phyloP scores from a whole-genome alignment of 2,113 vertebrate species.

The Agapornis roseicollis region DNA sequence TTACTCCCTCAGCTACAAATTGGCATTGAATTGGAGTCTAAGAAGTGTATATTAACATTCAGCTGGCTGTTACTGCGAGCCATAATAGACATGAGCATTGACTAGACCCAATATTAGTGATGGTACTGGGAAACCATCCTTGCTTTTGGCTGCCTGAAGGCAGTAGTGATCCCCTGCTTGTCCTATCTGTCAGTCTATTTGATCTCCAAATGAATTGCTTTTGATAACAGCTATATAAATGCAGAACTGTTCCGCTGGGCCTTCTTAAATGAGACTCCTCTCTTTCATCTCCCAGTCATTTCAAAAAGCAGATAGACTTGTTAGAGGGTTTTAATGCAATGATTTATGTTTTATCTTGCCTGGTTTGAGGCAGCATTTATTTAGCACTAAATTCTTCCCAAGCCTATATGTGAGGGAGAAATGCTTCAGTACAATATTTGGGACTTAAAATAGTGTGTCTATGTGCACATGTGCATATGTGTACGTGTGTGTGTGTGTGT shows the following conservation, averaged over 20 bases:
- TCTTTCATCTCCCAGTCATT: constrained; percentile 87
- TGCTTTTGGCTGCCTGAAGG: constrained; percentile 81
- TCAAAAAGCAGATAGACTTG: constrained; percentile 85
- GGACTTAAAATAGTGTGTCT: constrained; percentile 7
- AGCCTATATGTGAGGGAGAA: constrained; percentile 63
- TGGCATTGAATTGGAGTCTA: background rate
- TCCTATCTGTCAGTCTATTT: constrained; percentile 90
- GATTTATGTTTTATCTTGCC: constrained; percentile 85
- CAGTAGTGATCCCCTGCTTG: constrained; percentile 82
- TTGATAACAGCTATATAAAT: constrained; percentile 90
- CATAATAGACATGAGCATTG: constrained; percentile 68
- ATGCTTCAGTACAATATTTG: constrained; percentile 60
- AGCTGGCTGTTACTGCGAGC: constrained; percentile 47
- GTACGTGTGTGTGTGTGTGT: background rate
- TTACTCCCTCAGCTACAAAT: constrained; percentile 3
- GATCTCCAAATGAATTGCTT: constrained; percentile 91
- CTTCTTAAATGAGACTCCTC: constrained; percentile 84
- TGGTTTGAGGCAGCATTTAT: constrained; percentile 82
- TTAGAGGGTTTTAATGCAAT: constrained; percentile 85
- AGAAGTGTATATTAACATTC: constrained; percentile 43
- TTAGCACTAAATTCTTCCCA: constrained; percentile 79
- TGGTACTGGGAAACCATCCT: constrained; percentile 73
- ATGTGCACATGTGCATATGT: background rate
- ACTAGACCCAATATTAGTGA: constrained; percentile 79
- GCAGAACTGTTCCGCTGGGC: constrained; percentile 84